These are phyloP conservation scores for Muraenolepis orangiensis DNA, from an alignment of 2,797 vertebrate species.

Conservation along the genomic window DNA sequence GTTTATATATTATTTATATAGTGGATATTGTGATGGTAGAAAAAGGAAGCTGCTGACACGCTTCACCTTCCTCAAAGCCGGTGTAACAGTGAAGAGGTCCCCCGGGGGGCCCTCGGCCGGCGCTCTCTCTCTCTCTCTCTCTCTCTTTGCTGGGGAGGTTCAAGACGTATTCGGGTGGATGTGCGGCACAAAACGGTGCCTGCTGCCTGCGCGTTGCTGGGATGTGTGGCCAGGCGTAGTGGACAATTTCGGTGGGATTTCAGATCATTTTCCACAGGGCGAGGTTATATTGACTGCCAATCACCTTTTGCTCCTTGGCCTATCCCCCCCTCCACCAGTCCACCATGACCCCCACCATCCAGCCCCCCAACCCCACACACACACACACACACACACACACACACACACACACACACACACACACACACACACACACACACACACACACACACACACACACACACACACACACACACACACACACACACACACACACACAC, in stretches of 20 bases:
- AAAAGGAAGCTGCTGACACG: neutral
- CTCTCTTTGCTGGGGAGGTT: neutral
- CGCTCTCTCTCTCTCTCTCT: neutral
- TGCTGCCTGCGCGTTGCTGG: neutral
- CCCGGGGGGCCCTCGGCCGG: neutral
- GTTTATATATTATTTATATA: neutral
- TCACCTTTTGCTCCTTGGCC: neutral
- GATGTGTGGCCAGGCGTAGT: neutral
- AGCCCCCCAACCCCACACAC: too few species aligned
- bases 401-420: too few species aligned
- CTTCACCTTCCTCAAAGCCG: neutral
- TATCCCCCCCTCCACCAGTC: neutral
- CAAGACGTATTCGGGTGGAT: neutral
- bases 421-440: too few species aligned
- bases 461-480: too few species aligned
- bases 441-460: too few species aligned
- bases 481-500: too few species aligned
- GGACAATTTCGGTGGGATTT: neutral
- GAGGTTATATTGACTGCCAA: neutral
- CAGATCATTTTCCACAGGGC: neutral
- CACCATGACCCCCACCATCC: too few species aligned
- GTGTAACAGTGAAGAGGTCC: neutral
- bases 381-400: too few species aligned
- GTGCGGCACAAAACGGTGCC: neutral
- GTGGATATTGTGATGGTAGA: neutral